Percentiles rank a stretch among this genome's conserved stretches.
Evolutionary conservation across 1,140 invertebrate species (phyloP).

Genomic region (Holotrichia oblita): DNA sequence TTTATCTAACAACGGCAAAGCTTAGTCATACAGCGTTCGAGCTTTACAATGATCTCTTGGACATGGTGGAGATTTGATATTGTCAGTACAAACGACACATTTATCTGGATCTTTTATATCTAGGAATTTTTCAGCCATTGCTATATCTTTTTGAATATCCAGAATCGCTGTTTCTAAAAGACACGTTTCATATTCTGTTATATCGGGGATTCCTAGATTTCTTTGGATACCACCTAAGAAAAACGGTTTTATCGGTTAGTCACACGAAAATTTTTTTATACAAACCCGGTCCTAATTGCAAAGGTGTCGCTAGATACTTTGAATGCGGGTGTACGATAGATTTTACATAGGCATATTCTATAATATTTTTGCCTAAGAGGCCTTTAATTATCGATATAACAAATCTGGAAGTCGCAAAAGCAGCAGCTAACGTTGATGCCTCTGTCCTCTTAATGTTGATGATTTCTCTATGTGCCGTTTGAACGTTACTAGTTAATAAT

Average conservation of each 20-base stretch:
- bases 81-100: background rate
- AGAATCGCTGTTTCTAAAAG: slow-evolving; percentile 64
- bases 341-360: slow-evolving; percentile 67
- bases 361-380: slow-evolving; percentile 53
- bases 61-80: slow-evolving; percentile 18
- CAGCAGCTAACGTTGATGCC: slow-evolving; percentile 61
- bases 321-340: slow-evolving; percentile 60
- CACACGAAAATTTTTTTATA: slow-evolving; percentile 31
- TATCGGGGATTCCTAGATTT: slow-evolving; percentile 65
- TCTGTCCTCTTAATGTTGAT: slow-evolving; percentile 46
- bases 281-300: slow-evolving; percentile 60
- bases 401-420: slow-evolving; percentile 66
- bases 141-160: slow-evolving; percentile 64
- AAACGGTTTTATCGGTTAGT: background rate
- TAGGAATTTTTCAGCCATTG: slow-evolving; percentile 62
- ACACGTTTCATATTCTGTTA: slow-evolving; percentile 66
- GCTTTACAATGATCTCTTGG: slow-evolving; percentile 8
- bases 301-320: slow-evolving; percentile 61
- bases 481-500: slow-evolving; percentile 56
- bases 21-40: slow-evolving; percentile 30
- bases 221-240: slow-evolving; percentile 60
- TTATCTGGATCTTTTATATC: slow-evolving; percentile 18
- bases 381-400: slow-evolving; percentile 65
- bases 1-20: too few relatives aligned
- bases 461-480: slow-evolving; percentile 53